phyloP scores from a whole-genome alignment of 37 sponge, comb jelly and placozoan species.

The Theonella swinhoei region DNA sequence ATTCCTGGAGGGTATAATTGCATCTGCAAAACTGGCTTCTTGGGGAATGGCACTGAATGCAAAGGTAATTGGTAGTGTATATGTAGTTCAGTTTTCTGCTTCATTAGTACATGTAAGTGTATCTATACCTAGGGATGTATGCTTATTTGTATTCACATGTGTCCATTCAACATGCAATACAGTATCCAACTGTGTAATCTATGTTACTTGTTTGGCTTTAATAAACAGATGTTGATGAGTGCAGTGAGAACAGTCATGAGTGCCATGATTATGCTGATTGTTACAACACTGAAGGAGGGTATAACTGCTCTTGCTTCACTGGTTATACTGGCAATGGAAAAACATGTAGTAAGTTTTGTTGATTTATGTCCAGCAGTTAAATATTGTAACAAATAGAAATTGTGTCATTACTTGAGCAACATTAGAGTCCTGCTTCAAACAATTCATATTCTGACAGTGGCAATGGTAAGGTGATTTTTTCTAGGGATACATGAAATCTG shows the following conservation, averaged over 20 bases:
- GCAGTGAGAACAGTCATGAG: not conserved
- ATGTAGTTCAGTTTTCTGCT: not conserved
- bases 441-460: too few species aligned
- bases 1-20: not conserved
- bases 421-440: too few species aligned
- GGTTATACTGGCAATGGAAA: slow-evolving; percentile 39
- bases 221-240: slow-evolving; percentile 55
- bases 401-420: too few species aligned
- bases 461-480: too few species aligned
- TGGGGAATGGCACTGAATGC: not conserved
- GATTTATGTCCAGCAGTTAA: too few species aligned
- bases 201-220: too few species aligned
- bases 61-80: not conserved
- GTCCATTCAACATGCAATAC: not conserved
- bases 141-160: not conserved
- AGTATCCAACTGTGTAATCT: not conserved
- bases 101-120: slow-evolving; percentile 10
- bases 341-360: not conserved
- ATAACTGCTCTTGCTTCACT: slow-evolving; percentile 27
- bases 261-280: slow-evolving; percentile 27
- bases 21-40: not conserved
- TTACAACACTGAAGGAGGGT: slow-evolving; percentile 41
- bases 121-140: not conserved
- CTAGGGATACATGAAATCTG: too few species aligned
- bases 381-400: too few species aligned